Base-by-base conservation (phyloP, 2,113 vertebrate genomes). In the Meles meles region DNA sequence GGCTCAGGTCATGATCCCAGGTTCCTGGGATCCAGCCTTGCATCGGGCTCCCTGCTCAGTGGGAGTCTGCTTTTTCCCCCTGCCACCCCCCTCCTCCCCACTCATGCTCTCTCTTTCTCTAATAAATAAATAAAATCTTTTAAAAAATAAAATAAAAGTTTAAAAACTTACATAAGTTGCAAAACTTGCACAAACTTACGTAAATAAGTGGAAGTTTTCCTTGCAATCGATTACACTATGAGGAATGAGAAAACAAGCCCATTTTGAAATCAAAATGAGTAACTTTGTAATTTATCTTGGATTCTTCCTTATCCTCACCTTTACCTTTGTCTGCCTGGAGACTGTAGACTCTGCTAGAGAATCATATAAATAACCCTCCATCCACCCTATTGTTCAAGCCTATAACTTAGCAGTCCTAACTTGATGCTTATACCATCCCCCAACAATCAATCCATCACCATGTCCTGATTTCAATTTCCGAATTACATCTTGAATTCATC, bases 191-290 rank as follows among this genome's bases (percentile, higher is more conserved):
- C 49, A 52, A 52, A 52, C 49, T 52, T 13, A 77, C 10, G 52
- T 47, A 82, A 72, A 90, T 47, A 88, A 44, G 44, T 86, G 34
- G 14, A 95, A 55, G 18, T 83, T 79, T 87, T 94, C 80, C 80
- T 82, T 81, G 57, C 2, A 23, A 81, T 63, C 82, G 88, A 67
- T 61, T 57, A 23, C 71, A 65, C 34, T 89, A 82, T 37, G 7
- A 94, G 55, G 80, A 92, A 79, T 90, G 31, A 90, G 31, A 88
- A 90, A 49, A 31, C 37, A 96, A 59, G 4, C 13, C 1, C 76
- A 84, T 94, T 90, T 88, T 37, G 47, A 96, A 77, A 84, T 27
- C n/a, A 95, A 83, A 90, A 79, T 17, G 5, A 74, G 37, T 74
- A 61, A 59, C 39, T 89, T 63, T 74, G 23, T 52, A 39, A 23